phyloP scores from a whole-genome alignment of 30 jellyfish, hydroid and myxozoan genomes.

The Aurelia sp. region DNA sequence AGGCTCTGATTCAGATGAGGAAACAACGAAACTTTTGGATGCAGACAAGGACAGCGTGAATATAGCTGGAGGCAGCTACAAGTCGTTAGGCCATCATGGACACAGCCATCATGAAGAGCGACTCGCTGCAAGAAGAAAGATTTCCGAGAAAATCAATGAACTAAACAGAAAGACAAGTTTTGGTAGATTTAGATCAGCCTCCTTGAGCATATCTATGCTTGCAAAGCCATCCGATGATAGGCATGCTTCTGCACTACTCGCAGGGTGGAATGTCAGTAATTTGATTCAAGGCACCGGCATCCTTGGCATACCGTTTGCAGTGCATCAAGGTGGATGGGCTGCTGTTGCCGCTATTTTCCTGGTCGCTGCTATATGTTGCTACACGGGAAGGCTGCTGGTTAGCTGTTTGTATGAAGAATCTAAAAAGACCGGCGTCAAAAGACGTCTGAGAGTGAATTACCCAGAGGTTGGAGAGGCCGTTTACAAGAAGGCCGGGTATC shows the following conservation, averaged over 20 bases:
- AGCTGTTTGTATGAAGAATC: conserved; percentile 95
- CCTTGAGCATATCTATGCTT: conserved; percentile 89
- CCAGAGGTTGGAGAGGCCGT: conserved; percentile 98
- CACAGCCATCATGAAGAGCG: too few species aligned
- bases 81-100: conserved; percentile 34
- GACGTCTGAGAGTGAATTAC: conserved; percentile 85
- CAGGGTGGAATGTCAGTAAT: conserved; percentile 97
- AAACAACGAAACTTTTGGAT: conserved; percentile 56
- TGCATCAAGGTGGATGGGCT: conserved; percentile 96
- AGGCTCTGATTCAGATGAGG: conserved; percentile 60
- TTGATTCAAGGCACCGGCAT: conserved; percentile 97
- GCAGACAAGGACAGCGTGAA: conserved; percentile 56
- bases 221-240: conserved; percentile 96
- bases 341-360: conserved; percentile 89
- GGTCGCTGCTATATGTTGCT: conserved; percentile 91
- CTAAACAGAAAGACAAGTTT: conserved; percentile 29
- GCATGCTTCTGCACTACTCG: conserved; percentile 90
- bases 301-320: conserved; percentile 86
- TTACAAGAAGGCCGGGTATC: conserved; percentile 62
- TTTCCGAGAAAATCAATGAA: conserved; percentile 19
- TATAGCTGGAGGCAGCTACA: conserved; percentile 52
- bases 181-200: conserved; percentile 77
- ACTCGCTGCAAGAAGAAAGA: conserved; percentile 43
- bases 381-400: conserved; percentile 86
- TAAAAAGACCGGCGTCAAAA: conserved; percentile 67